Conservation (phyloP, 2,797 vertebrate species). For the Picus viridis region DNA sequence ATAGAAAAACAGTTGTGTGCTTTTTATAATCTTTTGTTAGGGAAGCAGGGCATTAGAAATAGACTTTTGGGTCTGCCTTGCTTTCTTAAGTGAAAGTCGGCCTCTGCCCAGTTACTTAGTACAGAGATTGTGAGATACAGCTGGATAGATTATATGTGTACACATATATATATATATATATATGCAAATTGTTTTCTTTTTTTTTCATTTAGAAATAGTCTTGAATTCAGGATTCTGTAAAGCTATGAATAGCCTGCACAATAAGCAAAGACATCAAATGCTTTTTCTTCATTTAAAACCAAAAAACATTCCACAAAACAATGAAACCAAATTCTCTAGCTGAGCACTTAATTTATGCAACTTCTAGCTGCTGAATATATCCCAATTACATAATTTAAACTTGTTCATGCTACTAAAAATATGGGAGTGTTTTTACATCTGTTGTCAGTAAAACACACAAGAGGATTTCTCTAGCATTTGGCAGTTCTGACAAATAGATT, state of each 20-base stretch:
- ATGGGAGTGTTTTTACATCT: background rate
- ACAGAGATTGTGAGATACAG: background rate
- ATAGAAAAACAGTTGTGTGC: background rate
- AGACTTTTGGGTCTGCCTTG: background rate
- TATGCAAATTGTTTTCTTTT: background rate
- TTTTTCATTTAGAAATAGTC: background rate
- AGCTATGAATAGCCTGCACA: background rate
- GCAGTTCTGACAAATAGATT: fast-evolving
- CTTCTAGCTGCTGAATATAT: background rate
- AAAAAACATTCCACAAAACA: background rate
- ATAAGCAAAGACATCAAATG: background rate
- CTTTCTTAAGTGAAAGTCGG: background rate
- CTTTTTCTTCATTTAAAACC: background rate
- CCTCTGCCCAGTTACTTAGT: background rate
- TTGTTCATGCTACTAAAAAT: background rate
- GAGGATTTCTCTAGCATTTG: background rate
- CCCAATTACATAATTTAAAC: background rate
- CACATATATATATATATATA: no score
- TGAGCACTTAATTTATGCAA: background rate
- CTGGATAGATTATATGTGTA: no score
- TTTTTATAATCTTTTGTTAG: background rate
- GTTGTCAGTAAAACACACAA: background rate
- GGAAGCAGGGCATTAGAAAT: background rate
- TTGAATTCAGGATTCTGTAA: background rate
- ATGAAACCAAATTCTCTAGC: background rate